Conservation (phyloP, 2,113 vertebrate genomes). For the Gila orcuttii region DNA sequence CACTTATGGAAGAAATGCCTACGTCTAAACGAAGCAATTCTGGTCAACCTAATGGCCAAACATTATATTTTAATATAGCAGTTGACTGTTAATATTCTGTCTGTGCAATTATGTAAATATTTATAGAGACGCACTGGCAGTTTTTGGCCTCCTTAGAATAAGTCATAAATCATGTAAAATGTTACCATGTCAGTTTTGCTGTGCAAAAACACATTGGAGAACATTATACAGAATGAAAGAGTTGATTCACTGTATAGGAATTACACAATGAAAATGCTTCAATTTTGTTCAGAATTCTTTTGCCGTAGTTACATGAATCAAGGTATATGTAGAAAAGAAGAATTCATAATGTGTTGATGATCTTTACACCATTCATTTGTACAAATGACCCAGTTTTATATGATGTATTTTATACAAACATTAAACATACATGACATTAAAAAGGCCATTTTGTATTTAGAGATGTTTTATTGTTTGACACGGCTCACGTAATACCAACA, state of each 20-base stretch:
- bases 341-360: background rate
- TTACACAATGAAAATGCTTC: background rate
- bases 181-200: constrained; percentile 5
- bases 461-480: background rate
- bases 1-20: constrained; percentile 76
- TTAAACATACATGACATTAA: constrained; percentile 8
- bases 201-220: background rate
- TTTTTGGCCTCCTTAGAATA: constrained; percentile 10
- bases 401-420: constrained; percentile 31
- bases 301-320: background rate
- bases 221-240: background rate
- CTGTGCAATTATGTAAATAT: constrained; percentile 52
- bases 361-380: constrained; percentile 20
- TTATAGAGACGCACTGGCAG: constrained; percentile 12
- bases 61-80: background rate
- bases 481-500: background rate
- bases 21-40: constrained; percentile 68
- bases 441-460: background rate
- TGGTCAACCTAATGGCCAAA: constrained; percentile 9
- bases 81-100: constrained; percentile 10
- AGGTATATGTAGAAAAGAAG: background rate
- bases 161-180: constrained; percentile 10
- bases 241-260: background rate
- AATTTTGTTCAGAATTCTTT: background rate
- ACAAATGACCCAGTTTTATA: constrained; percentile 23